These are phyloP conservation scores for Zosterops hypoxanthus DNA, from an alignment of 2,113 vertebrate species.

Conservation along the genomic window DNA sequence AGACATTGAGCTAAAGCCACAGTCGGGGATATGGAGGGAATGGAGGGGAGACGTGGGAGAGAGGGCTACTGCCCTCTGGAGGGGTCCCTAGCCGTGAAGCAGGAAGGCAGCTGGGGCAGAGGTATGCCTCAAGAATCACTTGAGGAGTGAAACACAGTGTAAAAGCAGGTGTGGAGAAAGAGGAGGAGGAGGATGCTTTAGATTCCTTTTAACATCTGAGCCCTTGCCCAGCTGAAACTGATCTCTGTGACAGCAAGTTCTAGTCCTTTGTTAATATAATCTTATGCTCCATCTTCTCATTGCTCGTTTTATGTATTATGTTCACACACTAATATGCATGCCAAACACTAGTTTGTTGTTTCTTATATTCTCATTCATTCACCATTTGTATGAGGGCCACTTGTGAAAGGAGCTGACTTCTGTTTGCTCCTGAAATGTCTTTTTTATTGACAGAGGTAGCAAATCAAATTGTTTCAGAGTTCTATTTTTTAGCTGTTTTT, in stretches of 20 bases:
- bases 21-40: accelerated
- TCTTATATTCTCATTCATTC: not conserved
- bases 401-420: not conserved
- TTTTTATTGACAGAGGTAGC: not conserved
- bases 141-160: not conserved
- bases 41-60: not conserved
- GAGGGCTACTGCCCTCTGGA: not conserved
- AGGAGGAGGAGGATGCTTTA: not conserved
- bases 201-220: not conserved
- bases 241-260: not conserved
- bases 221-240: not conserved
- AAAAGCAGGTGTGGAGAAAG: not conserved
- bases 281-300: not conserved
- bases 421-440: not conserved
- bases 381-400: not conserved
- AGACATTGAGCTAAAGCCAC: not conserved
- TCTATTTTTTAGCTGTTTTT: not conserved
- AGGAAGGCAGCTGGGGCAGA: not conserved
- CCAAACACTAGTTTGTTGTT: not conserved
- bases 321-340: not conserved
- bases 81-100: accelerated
- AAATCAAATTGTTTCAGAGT: not conserved
- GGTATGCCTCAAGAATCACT: not conserved
- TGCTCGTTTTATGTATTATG: not conserved
- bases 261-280: not conserved